Conservation (phyloP, 2,888 invertebrate genomes). For the Drosophila austrosaltans region DNA sequence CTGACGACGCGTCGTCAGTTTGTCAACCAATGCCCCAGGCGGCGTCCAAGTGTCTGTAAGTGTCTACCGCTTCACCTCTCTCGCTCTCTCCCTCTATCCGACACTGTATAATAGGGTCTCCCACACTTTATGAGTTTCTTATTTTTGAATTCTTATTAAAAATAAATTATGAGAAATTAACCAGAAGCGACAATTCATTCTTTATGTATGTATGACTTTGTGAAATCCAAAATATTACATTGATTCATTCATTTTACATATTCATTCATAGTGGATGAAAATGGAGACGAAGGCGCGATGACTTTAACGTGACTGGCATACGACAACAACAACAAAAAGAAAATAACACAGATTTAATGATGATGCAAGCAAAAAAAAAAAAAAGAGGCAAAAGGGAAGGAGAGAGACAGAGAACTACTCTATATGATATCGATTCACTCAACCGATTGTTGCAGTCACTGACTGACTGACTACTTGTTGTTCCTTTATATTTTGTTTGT, state of each 20-base stretch:
- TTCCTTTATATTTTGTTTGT: background rate
- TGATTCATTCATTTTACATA: constrained; percentile 29
- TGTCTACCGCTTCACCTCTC: constrained; percentile 17
- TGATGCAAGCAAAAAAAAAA: constrained; percentile 26
- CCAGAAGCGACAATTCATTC: constrained; percentile 20
- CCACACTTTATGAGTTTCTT: constrained; percentile 15
- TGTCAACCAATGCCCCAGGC: constrained; percentile 19
- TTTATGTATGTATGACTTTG: too few species aligned
- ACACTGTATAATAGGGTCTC: too few species aligned
- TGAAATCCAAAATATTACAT: constrained; percentile 43
- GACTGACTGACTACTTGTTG: background rate
- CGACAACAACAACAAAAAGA: constrained; percentile 24
- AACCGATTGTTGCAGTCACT: constrained; percentile 1
- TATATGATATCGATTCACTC: background rate
- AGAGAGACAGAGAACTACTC: background rate
- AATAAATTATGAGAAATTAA: constrained; percentile 61
- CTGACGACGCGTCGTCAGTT: constrained; percentile 21
- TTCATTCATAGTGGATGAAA: constrained; percentile 38
- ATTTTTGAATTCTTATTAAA: constrained; percentile 40
- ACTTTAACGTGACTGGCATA: constrained; percentile 58
- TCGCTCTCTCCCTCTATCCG: background rate
- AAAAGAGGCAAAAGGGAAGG: background rate
- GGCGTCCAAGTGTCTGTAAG: constrained; percentile 43
- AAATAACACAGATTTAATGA: constrained; percentile 19
- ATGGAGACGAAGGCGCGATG: too few species aligned